Evolutionary conservation across 2,888 invertebrate species (phyloP).

Genomic region (Tipula helvola): DNA sequence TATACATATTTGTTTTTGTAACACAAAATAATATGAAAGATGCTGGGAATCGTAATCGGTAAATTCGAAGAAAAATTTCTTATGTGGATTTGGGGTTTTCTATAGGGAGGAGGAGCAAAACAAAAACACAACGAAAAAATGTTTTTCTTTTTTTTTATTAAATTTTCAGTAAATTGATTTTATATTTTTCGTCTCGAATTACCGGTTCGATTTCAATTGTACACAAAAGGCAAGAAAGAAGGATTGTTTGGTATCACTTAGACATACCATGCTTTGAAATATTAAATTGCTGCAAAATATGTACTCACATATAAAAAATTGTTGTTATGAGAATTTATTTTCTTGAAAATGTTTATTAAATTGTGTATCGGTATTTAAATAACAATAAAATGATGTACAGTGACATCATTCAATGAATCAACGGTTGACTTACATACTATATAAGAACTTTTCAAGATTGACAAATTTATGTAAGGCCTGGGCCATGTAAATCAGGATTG

Average conservation of each 20-base stretch:
- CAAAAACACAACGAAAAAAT: not conserved
- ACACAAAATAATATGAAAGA: not conserved
- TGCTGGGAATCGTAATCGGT: not conserved
- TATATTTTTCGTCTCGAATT: not conserved
- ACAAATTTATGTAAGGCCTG: too few species aligned
- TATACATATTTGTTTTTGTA: not conserved
- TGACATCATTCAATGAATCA: too few species aligned
- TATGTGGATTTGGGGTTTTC: not conserved
- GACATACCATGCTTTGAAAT: not conserved
- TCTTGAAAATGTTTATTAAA: not conserved
- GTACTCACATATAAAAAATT: not conserved
- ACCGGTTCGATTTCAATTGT: not conserved
- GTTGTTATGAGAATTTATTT: not conserved
- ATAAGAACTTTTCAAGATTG: too few species aligned
- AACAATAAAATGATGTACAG: too few species aligned
- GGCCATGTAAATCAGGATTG: too few species aligned
- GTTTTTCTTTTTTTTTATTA: not conserved
- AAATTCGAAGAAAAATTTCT: not conserved
- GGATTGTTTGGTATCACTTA: not conserved
- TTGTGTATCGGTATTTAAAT: too few species aligned
- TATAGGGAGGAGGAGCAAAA: not conserved
- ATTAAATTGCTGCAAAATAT: not conserved
- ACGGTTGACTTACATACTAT: too few species aligned
- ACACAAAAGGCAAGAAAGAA: not conserved
- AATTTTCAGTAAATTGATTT: not conserved